Evolutionary conservation across 2,888 invertebrate species (phyloP).

Genomic region (Melieria picta): DNA sequence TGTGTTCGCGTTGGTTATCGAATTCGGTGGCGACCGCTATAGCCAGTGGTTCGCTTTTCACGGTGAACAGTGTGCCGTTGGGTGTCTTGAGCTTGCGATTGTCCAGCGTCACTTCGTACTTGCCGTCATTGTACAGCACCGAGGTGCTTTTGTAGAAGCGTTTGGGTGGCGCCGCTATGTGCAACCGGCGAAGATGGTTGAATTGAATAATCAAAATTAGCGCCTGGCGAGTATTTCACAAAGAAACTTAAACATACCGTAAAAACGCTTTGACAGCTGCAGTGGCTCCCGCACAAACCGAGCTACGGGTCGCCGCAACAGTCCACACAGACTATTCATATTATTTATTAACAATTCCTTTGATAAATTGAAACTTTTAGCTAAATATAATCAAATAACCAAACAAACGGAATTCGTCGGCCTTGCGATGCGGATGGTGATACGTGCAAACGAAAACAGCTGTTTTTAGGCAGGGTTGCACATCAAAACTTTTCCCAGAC

Average conservation of each 20-base stretch:
- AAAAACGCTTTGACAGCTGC: constrained; percentile 44
- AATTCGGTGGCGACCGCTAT: constrained; percentile 95
- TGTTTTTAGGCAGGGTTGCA: neutral
- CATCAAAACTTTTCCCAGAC: neutral
- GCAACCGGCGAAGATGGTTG: neutral
- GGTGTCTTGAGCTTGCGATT: constrained; percentile 92
- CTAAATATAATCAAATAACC: neutral
- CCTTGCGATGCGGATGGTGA: neutral
- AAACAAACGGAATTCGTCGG: neutral
- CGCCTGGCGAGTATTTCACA: neutral
- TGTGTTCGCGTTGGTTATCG: constrained; percentile 83
- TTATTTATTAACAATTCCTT: constrained; percentile 30
- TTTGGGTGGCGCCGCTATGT: constrained; percentile 68
- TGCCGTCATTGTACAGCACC: constrained; percentile 75
- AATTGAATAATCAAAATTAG: neutral
- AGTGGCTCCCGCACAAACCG: constrained; percentile 21
- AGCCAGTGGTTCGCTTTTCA: constrained; percentile 88
- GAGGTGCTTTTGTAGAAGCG: constrained; percentile 80
- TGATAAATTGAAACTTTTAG: constrained; percentile 22
- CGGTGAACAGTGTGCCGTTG: constrained; percentile 77
- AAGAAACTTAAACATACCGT: constrained; percentile 43
- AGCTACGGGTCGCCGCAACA: constrained; percentile 35
- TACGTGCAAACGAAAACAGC: neutral
- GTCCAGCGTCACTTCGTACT: constrained; percentile 89
- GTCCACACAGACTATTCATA: constrained; percentile 39